A percentile compares a stretch with the other conserved stretches of the same genome.
These are phyloP conservation scores for Threskiornis aethiopicus DNA, from an alignment of 2,797 vertebrate species.

Conservation along the genomic window DNA sequence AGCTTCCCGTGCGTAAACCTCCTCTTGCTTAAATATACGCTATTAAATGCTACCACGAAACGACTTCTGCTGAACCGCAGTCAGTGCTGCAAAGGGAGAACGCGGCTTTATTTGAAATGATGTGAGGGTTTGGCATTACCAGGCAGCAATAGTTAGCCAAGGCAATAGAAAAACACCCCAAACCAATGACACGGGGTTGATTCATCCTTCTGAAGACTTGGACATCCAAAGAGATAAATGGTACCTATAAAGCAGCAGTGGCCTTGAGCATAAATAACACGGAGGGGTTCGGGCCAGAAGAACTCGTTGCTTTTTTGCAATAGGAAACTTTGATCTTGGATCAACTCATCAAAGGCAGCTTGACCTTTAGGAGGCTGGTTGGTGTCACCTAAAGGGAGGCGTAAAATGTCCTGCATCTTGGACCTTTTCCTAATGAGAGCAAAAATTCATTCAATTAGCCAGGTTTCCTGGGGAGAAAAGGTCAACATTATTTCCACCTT, in stretches of 20 bases:
- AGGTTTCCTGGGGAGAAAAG: slow-evolving; percentile 34
- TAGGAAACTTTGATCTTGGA: not conserved
- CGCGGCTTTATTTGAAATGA: not conserved
- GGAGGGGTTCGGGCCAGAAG: not conserved
- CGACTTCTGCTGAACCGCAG: not conserved
- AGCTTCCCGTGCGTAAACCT: not conserved
- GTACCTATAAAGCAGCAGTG: not conserved
- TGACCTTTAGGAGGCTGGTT: slow-evolving; percentile 45
- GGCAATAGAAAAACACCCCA: not conserved
- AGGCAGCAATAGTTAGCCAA: not conserved
- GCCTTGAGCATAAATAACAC: not conserved
- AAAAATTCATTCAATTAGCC: slow-evolving; percentile 25
- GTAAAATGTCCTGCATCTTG: not conserved
- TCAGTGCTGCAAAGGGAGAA: not conserved
- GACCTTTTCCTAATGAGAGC: slow-evolving; percentile 47
- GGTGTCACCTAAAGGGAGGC: slow-evolving; percentile 11
- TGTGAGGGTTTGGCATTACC: not conserved
- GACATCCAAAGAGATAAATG: not conserved
- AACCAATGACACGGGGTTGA: not conserved
- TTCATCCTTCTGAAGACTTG: not conserved
- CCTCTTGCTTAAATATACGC: not conserved
- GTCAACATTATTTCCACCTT: not conserved
- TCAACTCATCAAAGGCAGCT: not conserved
- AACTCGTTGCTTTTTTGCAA: not conserved
- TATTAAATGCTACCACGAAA: not conserved